Base-by-base conservation (phyloP, 2,113 vertebrate genomes). In the human (Homo sapiens) region DNA sequence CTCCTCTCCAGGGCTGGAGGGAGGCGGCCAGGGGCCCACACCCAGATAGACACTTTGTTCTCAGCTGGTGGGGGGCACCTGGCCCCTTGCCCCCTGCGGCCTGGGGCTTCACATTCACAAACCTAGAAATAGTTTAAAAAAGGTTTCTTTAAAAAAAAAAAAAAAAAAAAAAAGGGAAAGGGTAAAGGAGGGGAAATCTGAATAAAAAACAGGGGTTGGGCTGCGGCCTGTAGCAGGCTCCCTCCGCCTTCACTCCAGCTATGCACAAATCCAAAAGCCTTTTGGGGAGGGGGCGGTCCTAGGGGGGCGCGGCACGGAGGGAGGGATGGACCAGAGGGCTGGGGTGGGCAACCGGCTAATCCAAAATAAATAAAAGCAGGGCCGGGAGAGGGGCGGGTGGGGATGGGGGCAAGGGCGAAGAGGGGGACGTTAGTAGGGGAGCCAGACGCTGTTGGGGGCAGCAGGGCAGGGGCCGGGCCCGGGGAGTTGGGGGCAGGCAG, bases 41-140 rank as follows among this genome's bases (percentile, higher is more conserved):
- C 99, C 99, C 99, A 99, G 99, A 99, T 99, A 99, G 99, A 99
- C 99, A 99, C 98, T 99, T 94, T 99, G 98, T 99, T 99, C 99
- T 97, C 76, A 93, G 97, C 93, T 96, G 96, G 98, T 97, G 97
- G 87, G 97, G 97, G 96, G 83, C 96, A 76, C 97, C 96, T 96
- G 97, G 96, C 95, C 97, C 97, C 92, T 95, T 78, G 94, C 75
- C 97, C 97, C 97, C 96, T 94, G 95, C 23, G 97, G 97, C 97
- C 97, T 97, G 97, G 99, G 99, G 99, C 99, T 98, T 99, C 98
- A 99, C 98, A 99, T 99, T 99, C 99, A 99, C 99, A 99, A 99
- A 99, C 98, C 98, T 97, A 98, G 98, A 99, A 99, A 99, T 98
- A 98, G 98, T 98, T 98, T 98, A 98, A 99, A 99, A 98, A 98